Conservation (phyloP, 2,888 invertebrate species). For the Gisinianus flammeolus region DNA sequence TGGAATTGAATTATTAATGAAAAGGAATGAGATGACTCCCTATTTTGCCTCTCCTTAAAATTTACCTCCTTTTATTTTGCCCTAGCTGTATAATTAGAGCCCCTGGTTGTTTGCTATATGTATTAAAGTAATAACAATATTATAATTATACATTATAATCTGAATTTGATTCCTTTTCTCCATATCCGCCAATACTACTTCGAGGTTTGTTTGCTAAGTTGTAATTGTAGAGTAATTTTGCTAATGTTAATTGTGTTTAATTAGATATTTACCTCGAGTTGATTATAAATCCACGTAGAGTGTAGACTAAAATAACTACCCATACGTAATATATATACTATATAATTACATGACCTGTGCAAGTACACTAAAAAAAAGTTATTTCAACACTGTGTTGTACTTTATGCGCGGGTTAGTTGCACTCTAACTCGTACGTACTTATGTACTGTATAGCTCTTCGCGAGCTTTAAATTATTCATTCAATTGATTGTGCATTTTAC, state of each 20-base stretch:
- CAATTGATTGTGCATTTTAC: slow-evolving; percentile 13
- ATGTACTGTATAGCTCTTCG: background rate
- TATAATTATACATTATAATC: no score
- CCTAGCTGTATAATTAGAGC: no score
- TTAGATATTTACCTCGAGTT: slow-evolving; percentile 20
- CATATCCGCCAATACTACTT: slow-evolving; percentile 20
- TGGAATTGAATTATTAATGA: no score
- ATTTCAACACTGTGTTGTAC: background rate
- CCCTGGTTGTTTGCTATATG: no score
- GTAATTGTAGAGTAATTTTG: slow-evolving; percentile 29
- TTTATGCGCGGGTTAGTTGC: background rate
- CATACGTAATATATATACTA: no score
- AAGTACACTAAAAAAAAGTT: background rate
- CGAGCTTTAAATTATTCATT: background rate
- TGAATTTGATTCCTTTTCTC: background rate
- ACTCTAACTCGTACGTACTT: background rate
- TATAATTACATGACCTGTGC: background rate
- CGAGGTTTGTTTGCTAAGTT: slow-evolving; percentile 20
- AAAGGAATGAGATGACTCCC: no score
- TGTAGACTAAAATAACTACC: slow-evolving; percentile 1
- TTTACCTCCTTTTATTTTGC: no score
- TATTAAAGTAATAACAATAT: no score
- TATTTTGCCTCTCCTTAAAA: no score
- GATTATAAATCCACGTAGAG: slow-evolving; percentile 9
- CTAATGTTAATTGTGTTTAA: slow-evolving; percentile 33